These are phyloP conservation scores for Drosophila leonis DNA, from an alignment of 2,888 invertebrate species.

Conservation along the genomic window DNA sequence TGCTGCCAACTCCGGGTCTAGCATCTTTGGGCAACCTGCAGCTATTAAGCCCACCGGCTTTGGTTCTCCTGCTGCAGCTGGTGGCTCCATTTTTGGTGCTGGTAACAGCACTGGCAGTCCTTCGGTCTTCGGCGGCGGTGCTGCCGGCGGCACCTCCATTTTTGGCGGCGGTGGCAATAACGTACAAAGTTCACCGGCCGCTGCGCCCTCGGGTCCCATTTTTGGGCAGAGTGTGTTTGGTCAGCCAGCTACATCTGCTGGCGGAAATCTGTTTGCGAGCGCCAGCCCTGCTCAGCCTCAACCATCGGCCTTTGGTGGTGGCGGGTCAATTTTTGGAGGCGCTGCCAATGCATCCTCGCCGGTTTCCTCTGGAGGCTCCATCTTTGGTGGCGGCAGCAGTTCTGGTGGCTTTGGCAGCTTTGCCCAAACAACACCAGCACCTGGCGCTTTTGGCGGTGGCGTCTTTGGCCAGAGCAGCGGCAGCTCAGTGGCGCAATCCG, in stretches of 20 bases:
- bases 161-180: slow-evolving; percentile 63
- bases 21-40: slow-evolving; percentile 68
- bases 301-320: slow-evolving; percentile 44
- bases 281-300: slow-evolving; percentile 39
- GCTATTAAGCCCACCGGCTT: slow-evolving; percentile 44
- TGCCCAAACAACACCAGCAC: not conserved
- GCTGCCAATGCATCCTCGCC: slow-evolving; percentile 27
- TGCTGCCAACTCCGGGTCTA: slow-evolving; percentile 49
- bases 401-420: slow-evolving; percentile 35
- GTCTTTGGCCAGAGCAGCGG: slow-evolving; percentile 71
- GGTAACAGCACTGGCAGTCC: slow-evolving; percentile 12
- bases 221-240: slow-evolving; percentile 61
- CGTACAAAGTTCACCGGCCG: slow-evolving; percentile 9
- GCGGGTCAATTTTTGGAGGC: slow-evolving; percentile 64
- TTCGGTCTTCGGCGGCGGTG: slow-evolving; percentile 2
- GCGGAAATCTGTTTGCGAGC: slow-evolving; percentile 68
- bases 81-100: slow-evolving; percentile 55
- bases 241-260: slow-evolving; percentile 28
- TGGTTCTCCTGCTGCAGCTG: slow-evolving; percentile 27
- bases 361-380: slow-evolving; percentile 60
- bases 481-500: slow-evolving; percentile 78
- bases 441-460: slow-evolving; percentile 24
- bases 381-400: slow-evolving; percentile 69
- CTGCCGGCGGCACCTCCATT: slow-evolving; percentile 51
- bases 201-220: slow-evolving; percentile 19